Percentiles rank a stretch among this genome's conserved stretches.
Conservation (phyloP, 1,140 invertebrate species). For the Drosophila cardini region DNA sequence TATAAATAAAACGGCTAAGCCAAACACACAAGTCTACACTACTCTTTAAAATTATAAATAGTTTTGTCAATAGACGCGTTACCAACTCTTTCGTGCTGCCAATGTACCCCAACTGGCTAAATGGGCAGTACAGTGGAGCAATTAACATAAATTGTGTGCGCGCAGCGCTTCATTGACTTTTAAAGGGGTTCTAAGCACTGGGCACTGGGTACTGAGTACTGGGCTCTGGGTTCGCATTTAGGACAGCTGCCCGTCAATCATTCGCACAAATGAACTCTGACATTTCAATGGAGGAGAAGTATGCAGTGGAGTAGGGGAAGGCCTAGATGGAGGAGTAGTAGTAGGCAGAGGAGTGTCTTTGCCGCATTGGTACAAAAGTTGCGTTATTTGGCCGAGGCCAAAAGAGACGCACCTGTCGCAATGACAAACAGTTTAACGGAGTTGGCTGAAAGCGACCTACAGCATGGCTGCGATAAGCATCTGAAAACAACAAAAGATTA, state of each 20-base stretch:
- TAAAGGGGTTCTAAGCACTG: constrained; percentile 40
- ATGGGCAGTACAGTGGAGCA: constrained; percentile 39
- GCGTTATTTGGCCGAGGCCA: constrained; percentile 6
- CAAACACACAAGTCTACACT: background rate
- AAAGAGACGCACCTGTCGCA: constrained; percentile 61
- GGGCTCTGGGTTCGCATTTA: constrained; percentile 33
- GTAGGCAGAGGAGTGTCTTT: background rate
- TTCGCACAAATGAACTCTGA: constrained; percentile 62
- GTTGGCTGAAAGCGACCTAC: constrained; percentile 1
- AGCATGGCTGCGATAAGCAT: constrained; percentile 68
- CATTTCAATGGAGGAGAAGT: constrained; percentile 42
- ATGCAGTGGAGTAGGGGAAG: background rate
- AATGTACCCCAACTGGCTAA: constrained; percentile 4
- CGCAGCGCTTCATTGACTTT: constrained; percentile 64
- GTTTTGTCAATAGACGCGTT: background rate
- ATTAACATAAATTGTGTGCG: constrained; percentile 76
- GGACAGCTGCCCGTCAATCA: constrained; percentile 65
- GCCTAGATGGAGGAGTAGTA: background rate
- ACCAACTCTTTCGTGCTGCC: background rate
- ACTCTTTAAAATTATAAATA: background rate
- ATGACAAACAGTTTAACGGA: constrained; percentile 39
- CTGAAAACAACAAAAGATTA: constrained; percentile 68
- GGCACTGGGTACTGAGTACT: background rate
- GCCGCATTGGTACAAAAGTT: constrained; percentile 1
- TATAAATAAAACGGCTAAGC: too few species aligned